Percentiles rank a stretch among this genome's conserved stretches.
Conservation (phyloP, 2,888 invertebrate species). For the Lasioglossum pauxillum region DNA sequence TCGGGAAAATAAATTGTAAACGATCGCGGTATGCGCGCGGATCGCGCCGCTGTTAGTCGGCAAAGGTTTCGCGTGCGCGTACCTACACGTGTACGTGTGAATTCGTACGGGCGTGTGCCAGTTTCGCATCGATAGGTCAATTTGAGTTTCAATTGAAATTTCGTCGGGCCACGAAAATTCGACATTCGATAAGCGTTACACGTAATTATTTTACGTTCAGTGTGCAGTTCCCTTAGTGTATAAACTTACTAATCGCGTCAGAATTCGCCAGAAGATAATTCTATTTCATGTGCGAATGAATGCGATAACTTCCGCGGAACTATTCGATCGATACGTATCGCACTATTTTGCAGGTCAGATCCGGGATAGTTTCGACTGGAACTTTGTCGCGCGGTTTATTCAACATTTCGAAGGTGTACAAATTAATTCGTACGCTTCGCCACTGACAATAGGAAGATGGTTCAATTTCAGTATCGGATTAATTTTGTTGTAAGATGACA, state of each 20-base stretch:
- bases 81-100: background rate
- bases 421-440: background rate
- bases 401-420: background rate
- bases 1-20: conserved; percentile 39
- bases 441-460: no score
- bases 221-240: background rate
- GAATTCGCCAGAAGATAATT: conserved; percentile 36
- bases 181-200: conserved; percentile 32
- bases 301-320: conserved; percentile 31
- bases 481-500: no score
- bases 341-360: conserved; percentile 18
- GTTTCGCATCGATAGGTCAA: conserved; percentile 73
- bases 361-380: background rate
- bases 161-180: conserved; percentile 63
- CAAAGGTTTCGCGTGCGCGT: conserved; percentile 14
- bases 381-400: background rate
- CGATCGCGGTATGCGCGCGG: conserved; percentile 37
- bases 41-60: conserved; percentile 31
- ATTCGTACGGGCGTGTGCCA: conserved; percentile 18
- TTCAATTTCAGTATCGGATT: no score
- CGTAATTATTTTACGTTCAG: conserved; percentile 30
- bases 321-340: conserved; percentile 13
- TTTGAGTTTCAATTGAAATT: conserved; percentile 73
- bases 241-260: conserved; percentile 35
- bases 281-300: conserved; percentile 30